Base-by-base conservation (phyloP, 2,113 vertebrate genomes). In the Tor tambroides region DNA sequence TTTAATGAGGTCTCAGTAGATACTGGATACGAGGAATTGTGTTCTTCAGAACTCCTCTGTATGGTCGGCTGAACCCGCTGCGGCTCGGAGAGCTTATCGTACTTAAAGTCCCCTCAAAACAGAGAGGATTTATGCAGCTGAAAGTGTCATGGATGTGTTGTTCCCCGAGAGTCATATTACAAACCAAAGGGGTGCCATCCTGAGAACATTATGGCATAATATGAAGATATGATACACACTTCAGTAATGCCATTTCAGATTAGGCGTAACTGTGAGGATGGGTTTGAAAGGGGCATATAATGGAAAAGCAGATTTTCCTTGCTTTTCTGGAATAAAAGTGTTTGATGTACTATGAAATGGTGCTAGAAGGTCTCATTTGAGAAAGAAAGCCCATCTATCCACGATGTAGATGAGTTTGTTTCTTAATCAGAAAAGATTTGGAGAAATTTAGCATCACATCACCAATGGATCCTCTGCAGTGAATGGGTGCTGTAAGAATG, bases 161-260 rank as follows among this genome's bases (percentile, higher is more conserved):
- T 77, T 88, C 85, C 74, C 59, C 26, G 79, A 82, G 26, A 84
- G 80, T 82, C 86, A 88, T 86, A 84, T 88, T 88, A 89, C 46
- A 61, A 81, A 83, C 74, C 74, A 74, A 85, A 89, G 79, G 65
- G 87, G 79, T 35, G 54, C 67, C 63, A 83, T 69, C 74, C 49
- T 3, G 14, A 59, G 51, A 87, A 79, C 84, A 77, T 49, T 80
- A 69, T 56, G 65, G 74, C 35, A 77, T 89, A 86, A 88, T 86
- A 76, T 86, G 86, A 86, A 84, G 86, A 87, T 87, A 87, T 87
- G 85, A 86, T 88, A 80, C 85, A 89, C 74, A 88, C 79, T 86
- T 80, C 83, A 84, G 63, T 83, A 89, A 88, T 76, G 74, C 82
- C 81, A 76, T 67, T 87, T 83, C 83, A 83, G 81, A 77, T 85